phyloP scores from a whole-genome alignment of 2,113 vertebrate genomes.

The Gadus chalcogrammus region DNA sequence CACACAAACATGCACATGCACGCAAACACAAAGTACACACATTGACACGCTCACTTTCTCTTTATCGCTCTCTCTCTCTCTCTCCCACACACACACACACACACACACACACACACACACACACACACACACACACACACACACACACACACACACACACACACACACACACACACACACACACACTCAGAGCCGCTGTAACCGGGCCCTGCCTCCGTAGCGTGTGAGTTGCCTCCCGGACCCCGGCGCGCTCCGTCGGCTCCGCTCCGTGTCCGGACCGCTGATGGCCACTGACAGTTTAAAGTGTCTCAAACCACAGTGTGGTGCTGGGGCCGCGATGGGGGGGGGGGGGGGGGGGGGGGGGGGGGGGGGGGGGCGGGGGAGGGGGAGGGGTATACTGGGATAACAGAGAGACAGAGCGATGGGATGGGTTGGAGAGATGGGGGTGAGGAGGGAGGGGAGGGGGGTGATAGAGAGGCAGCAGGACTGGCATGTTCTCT shows the following conservation, averaged over 20 bases:
- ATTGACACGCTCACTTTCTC: neutral
- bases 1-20: too few species aligned
- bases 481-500: slow-evolving; percentile 62
- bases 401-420: neutral
- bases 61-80: neutral
- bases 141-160: neutral
- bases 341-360: slow-evolving; percentile 21
- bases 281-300: slow-evolving; percentile 66
- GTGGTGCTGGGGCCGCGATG: slow-evolving; percentile 47
- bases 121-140: slow-evolving; percentile 3
- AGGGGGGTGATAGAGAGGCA: slow-evolving; percentile 62
- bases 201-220: too few species aligned
- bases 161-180: too few species aligned
- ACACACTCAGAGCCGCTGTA: too few species aligned
- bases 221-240: too few species aligned
- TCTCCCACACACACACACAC: neutral
- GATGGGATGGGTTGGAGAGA: neutral
- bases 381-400: slow-evolving; percentile 14
- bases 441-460: neutral
- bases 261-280: neutral
- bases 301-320: slow-evolving; percentile 68
- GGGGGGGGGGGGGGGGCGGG: slow-evolving; percentile 23
- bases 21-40: too few species aligned
- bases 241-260: neutral
- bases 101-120: slow-evolving; percentile 5